These are phyloP conservation scores for Nephrotoma guestfalica DNA, from an alignment of 2,888 invertebrate genomes.

Conservation along the genomic window DNA sequence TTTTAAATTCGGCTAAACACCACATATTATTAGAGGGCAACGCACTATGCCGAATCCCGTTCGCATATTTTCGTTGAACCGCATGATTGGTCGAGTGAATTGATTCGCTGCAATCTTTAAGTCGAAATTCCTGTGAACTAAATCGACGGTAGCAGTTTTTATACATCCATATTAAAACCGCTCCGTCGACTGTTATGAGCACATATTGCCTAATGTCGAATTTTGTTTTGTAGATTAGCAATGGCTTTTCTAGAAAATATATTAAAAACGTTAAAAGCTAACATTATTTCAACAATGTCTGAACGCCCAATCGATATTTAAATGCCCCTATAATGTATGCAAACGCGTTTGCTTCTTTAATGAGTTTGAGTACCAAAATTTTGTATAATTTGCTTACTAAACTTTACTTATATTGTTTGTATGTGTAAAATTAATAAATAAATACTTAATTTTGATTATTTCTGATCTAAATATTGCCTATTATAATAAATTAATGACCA, in stretches of 20 bases:
- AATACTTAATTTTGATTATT: too few species aligned
- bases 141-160: conserved; percentile 73
- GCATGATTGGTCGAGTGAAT: conserved; percentile 82
- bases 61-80: conserved; percentile 59
- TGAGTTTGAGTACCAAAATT: too few species aligned
- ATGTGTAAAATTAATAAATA: too few species aligned
- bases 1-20: conserved; percentile 56
- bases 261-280: not conserved
- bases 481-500: too few species aligned
- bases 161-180: conserved; percentile 76
- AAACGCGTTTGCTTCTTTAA: too few species aligned
- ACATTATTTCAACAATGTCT: not conserved
- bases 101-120: conserved; percentile 66
- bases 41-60: conserved; percentile 36
- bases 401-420: too few species aligned
- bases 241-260: conserved; percentile 52
- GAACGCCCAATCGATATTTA: too few species aligned
- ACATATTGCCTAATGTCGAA: conserved; percentile 89
- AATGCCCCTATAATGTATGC: too few species aligned
- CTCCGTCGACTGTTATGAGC: conserved; percentile 55
- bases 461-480: too few species aligned
- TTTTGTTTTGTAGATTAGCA: conserved; percentile 71
- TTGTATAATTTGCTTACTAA: too few species aligned
- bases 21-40: conserved; percentile 76
- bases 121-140: conserved; percentile 66